Evolutionary conservation across 2,888 invertebrate genomes (phyloP).

Genomic region (Nemotelus pantherinus): DNA sequence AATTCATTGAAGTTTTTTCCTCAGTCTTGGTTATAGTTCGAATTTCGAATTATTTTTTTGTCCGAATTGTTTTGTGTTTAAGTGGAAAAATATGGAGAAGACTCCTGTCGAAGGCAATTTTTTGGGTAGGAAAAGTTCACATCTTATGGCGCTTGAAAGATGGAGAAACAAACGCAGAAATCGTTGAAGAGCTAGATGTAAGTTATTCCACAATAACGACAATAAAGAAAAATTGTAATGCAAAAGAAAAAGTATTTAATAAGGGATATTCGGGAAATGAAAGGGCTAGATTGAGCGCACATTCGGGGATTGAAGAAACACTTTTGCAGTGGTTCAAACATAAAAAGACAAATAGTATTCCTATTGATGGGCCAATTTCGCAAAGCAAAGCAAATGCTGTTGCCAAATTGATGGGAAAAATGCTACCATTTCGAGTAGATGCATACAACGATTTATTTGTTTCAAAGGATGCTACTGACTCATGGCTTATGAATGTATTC

Average conservation of each 20-base stretch:
- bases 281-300: neutral
- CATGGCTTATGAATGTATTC: neutral
- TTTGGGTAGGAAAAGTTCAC: constrained; percentile 1
- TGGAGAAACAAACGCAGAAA: constrained; percentile 10
- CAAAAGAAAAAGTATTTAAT: neutral
- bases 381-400: neutral
- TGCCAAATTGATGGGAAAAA: neutral
- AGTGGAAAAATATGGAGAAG: no score
- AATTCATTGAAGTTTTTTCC: neutral
- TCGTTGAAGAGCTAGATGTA: neutral
- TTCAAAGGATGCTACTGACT: neutral
- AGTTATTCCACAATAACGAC: constrained; percentile 12
- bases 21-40: no score
- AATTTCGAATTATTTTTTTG: no score
- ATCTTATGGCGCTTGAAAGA: constrained; percentile 1
- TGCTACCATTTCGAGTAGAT: neutral
- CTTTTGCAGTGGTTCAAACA: neutral
- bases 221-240: neutral
- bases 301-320: neutral
- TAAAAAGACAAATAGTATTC: neutral
- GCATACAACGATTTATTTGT: neutral
- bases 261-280: neutral
- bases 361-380: neutral
- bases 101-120: neutral
- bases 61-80: no score